Conservation (phyloP, 2,113 vertebrate species). For the Psophia crepitans region DNA sequence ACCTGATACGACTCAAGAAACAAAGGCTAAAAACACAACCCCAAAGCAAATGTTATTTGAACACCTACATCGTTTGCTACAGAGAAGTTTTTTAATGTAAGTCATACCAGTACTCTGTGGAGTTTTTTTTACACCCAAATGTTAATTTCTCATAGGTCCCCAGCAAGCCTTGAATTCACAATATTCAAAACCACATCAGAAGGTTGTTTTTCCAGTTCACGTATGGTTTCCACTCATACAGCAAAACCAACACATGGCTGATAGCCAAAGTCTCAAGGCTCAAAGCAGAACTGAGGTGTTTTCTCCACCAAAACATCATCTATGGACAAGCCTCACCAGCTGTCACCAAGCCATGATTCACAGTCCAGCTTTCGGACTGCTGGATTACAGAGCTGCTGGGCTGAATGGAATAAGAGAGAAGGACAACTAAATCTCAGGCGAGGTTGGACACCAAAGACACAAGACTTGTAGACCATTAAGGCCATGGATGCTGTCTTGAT, state of each 20-base stretch:
- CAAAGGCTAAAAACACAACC: neutral
- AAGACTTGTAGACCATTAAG: fast-evolving
- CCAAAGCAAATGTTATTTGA: neutral
- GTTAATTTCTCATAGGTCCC: neutral
- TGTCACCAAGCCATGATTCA: neutral
- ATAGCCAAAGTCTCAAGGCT: neutral
- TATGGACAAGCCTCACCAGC: neutral
- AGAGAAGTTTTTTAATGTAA: neutral
- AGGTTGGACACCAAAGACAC: neutral
- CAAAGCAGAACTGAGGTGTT: neutral
- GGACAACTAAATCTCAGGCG: neutral
- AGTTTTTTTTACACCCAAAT: neutral
- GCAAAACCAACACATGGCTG: neutral
- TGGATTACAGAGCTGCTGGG: neutral
- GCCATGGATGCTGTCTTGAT: neutral
- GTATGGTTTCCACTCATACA: neutral
- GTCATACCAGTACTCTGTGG: neutral
- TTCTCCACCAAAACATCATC: neutral
- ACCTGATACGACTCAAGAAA: neutral
- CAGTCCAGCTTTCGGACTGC: neutral
- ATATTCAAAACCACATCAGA: neutral
- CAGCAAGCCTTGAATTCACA: neutral
- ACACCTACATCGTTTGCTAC: neutral
- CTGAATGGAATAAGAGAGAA: neutral
- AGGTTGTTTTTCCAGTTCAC: neutral